Evolutionary conservation across 2,113 vertebrate species (phyloP), one percentile per base, ranked within the genome.

Genomic region (Gymnobelideus leadbeateri): DNA sequence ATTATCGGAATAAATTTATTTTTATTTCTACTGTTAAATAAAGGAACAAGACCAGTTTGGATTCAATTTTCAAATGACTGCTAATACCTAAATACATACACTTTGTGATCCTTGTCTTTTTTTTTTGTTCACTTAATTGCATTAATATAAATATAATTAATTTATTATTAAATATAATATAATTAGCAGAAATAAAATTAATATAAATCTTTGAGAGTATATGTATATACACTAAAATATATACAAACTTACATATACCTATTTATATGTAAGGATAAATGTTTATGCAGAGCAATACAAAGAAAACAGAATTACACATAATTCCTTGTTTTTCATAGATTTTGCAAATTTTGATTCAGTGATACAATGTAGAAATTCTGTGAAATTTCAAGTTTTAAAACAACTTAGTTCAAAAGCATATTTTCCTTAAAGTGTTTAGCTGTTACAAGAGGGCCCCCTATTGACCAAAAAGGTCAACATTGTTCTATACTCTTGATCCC

Each of bases 271-370:
- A 92, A 96, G 84, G 93, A 97, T 96, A 97, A 97, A 97, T 97
- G 94, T 97, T 98, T 96, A 97, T 93, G 92, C 31, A 96, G 89
- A 93, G 89, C 49, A 95, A 96, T 93, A 49, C 90, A 93, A 95
- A 46, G 90, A 97, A 97, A 96, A 96, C 91, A 97, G 95, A 96
- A 95, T 96, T 97, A 97, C 94, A 97, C 92, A 97, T 84, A 97
- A 52, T 97, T 95, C 96, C 93, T 97, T 95, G 47, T 92, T 95
- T n/a, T 47, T 96, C 93, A 96, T 92, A 95, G 95, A 96, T 96
- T 95, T 97, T 93, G 91, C 95, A 96, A 96, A 89, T 90, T 98
- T 95, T 96, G 92, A 97, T 97, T 96, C 96, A 77, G 91, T 97
- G 57, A 96, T 68, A 97, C 91, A 96, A 97, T 95, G 89, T 55